Evolutionary conservation across 2,888 invertebrate species (phyloP).

Genomic region (Lasioglossum calceatum): DNA sequence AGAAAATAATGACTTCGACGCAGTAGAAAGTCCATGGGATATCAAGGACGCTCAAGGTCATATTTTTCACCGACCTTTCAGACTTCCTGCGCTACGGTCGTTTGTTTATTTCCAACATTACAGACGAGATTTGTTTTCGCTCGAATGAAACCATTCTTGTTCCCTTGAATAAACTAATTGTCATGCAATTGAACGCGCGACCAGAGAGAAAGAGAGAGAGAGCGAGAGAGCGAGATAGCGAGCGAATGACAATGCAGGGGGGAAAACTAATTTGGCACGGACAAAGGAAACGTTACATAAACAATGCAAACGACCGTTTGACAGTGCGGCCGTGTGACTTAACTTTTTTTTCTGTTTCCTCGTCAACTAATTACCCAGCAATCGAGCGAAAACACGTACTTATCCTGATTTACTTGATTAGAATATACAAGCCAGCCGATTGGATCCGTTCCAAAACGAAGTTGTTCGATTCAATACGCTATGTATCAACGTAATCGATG

Average conservation of each 20-base stretch:
- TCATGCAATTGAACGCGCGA: constrained; percentile 29
- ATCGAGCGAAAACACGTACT: constrained; percentile 61
- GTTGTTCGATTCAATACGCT: constrained; percentile 67
- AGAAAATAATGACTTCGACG: background rate
- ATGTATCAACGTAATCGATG: constrained; percentile 56
- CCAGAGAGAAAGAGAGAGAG: background rate
- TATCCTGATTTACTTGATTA: constrained; percentile 68
- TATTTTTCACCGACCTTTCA: background rate
- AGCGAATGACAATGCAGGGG: constrained; percentile 33
- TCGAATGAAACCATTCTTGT: constrained; percentile 8
- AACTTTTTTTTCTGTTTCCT: constrained; percentile 30
- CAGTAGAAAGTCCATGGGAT: too few species aligned
- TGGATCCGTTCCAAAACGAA: constrained; percentile 68
- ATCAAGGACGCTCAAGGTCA: background rate
- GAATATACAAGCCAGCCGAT: constrained; percentile 66
- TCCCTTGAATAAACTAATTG: constrained; percentile 22
- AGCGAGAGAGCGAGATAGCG: background rate
- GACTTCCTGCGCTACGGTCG: background rate
- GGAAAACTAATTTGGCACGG: constrained; percentile 42
- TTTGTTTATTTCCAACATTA: background rate
- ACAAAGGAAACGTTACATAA: constrained; percentile 52
- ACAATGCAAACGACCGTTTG: constrained; percentile 35
- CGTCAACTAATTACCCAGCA: constrained; percentile 40
- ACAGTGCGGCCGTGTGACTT: constrained; percentile 28
- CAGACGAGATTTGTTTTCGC: constrained; percentile 1